Percentiles rank a stretch among this genome's conserved stretches.
phyloP scores from a whole-genome alignment of 2,888 invertebrate genomes.

The Megaustenia siamemsis region DNA sequence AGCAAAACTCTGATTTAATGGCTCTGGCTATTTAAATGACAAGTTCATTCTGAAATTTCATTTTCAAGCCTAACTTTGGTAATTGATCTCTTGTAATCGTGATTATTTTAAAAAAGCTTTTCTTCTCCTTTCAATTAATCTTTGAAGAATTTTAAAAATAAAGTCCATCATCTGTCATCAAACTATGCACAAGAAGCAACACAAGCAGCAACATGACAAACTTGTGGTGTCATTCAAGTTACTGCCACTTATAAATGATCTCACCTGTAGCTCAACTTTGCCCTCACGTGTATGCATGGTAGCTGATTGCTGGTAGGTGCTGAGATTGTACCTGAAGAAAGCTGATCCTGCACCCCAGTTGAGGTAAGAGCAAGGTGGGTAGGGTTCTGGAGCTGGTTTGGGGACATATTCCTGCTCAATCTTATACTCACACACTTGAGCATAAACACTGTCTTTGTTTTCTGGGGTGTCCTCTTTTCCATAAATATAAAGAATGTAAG shows the following conservation, averaged over 20 bases:
- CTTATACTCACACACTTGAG: conserved; percentile 80
- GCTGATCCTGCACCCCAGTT: conserved; percentile 79
- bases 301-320: conserved; percentile 77
- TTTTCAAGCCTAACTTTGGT: too few relatives aligned
- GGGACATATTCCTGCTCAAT: conserved; percentile 73
- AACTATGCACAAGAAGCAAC: too few relatives aligned
- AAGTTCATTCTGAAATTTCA: too few relatives aligned
- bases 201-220: too few relatives aligned
- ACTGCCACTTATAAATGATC: neutral
- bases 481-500: conserved; percentile 79
- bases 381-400: conserved; percentile 72
- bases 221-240: neutral
- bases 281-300: conserved; percentile 77
- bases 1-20: too few relatives aligned
- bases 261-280: conserved; percentile 77
- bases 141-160: too few relatives aligned
- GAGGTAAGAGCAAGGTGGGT: conserved; percentile 80
- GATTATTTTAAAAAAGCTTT: too few relatives aligned
- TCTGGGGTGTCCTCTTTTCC: conserved; percentile 79
- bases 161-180: too few relatives aligned
- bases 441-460: conserved; percentile 79
- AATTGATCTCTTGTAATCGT: too few relatives aligned
- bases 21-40: too few relatives aligned
- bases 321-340: conserved; percentile 76
- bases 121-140: too few relatives aligned